Percentiles rank a stretch among this genome's conserved stretches.
Conservation (phyloP, 2,113 vertebrate species). For the Syngnathus floridae region DNA sequence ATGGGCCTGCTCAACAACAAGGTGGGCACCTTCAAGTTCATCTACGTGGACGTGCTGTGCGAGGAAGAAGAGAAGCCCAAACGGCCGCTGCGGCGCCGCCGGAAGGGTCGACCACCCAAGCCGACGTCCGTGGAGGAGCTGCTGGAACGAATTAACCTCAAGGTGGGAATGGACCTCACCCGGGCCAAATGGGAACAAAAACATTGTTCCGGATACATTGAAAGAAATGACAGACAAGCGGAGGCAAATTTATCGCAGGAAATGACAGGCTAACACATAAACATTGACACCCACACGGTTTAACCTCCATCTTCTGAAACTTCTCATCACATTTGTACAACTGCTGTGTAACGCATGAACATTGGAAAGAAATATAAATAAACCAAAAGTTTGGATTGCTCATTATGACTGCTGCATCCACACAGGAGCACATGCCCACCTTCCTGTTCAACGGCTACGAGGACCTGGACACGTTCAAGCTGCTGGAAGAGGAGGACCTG, state of each 20-base stretch:
- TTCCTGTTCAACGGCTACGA: constrained; percentile 98
- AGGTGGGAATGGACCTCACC: constrained; percentile 64
- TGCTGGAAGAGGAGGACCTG: constrained; percentile 94
- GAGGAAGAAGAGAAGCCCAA: constrained; percentile 94
- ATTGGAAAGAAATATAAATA: too few species aligned
- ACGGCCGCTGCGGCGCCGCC: constrained; percentile 80
- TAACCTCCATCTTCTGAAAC: constrained; percentile 17
- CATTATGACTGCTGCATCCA: too few species aligned
- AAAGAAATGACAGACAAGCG: constrained; percentile 19
- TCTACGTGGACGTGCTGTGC: constrained; percentile 92
- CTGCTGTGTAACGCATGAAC: too few species aligned
- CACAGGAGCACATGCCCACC: constrained; percentile 95
- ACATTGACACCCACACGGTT: constrained; percentile 43
- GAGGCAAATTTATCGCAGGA: constrained; percentile 25
- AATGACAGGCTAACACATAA: constrained; percentile 39
- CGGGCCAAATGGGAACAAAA: constrained; percentile 2
- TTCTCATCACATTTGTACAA: too few species aligned
- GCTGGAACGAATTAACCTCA: constrained; percentile 91
- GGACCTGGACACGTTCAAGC: constrained; percentile 95
- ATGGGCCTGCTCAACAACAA: constrained; percentile 98
- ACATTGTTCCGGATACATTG: constrained; percentile 10
- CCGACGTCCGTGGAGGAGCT: constrained; percentile 95
- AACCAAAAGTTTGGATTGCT: too few species aligned
- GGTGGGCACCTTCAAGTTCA: constrained; percentile 98
- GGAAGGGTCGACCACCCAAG: constrained; percentile 86